phyloP scores from a whole-genome alignment of 2,888 invertebrate species.

The Parelbella ahira region DNA sequence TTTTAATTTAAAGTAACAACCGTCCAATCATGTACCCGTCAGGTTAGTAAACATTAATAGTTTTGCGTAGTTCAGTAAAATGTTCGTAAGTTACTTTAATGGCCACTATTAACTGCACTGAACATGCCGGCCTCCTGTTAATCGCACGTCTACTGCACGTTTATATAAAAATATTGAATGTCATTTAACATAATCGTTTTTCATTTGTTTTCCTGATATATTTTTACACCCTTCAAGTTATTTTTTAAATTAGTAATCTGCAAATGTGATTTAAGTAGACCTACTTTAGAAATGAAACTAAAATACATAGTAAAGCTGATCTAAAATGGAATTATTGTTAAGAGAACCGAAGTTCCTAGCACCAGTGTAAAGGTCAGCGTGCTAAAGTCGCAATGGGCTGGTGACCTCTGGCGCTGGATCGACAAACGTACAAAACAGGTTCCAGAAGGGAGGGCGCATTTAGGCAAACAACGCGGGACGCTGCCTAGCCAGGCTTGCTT shows the following conservation, averaged over 20 bases:
- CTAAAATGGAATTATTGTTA: not conserved
- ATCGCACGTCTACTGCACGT: not conserved
- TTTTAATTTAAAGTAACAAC: not conserved
- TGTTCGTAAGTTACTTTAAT: not conserved
- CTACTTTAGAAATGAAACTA: too few species aligned
- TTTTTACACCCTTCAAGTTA: too few species aligned
- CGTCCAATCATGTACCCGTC: not conserved
- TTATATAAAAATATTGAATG: not conserved
- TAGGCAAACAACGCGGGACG: slow-evolving; percentile 18
- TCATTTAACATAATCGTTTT: too few species aligned
- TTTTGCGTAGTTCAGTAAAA: not conserved
- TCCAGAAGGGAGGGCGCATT: slow-evolving; percentile 12
- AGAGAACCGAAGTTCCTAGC: slow-evolving; percentile 12
- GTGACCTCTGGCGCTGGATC: slow-evolving; percentile 24
- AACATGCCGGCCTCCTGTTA: not conserved
- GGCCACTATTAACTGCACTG: not conserved
- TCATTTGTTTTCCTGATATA: too few species aligned
- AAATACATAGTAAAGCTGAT: too few species aligned
- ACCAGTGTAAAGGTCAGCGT: slow-evolving; percentile 18
- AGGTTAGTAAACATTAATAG: not conserved
- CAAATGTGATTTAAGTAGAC: too few species aligned
- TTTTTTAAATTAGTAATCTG: too few species aligned
- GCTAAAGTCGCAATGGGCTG: slow-evolving; percentile 20
- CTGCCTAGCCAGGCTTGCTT: slow-evolving; percentile 3
- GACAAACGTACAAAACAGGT: slow-evolving; percentile 22